These are phyloP conservation scores for Manduca sexta DNA, from an alignment of 1,140 invertebrate species.

Conservation along the genomic window DNA sequence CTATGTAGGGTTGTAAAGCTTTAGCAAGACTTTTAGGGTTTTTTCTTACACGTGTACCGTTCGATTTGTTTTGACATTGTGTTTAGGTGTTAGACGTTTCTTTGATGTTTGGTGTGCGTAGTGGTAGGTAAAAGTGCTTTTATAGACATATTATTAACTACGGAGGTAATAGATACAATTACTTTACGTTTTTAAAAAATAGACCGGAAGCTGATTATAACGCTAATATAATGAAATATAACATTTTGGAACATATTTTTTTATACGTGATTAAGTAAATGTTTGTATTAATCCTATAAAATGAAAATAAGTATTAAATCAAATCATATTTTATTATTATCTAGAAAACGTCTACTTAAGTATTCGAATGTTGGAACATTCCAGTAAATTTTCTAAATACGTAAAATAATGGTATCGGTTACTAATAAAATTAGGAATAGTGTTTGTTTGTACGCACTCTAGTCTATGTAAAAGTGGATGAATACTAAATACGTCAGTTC, in stretches of 20 bases:
- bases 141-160: slow-evolving; percentile 32
- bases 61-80: slow-evolving; percentile 12
- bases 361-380: too few species aligned
- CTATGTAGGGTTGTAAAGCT: slow-evolving; percentile 47
- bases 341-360: too few species aligned
- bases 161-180: slow-evolving; percentile 1
- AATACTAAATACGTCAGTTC: slow-evolving; percentile 7
- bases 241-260: too few species aligned
- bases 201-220: neutral
- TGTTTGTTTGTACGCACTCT: too few species aligned
- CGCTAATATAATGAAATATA: too few species aligned
- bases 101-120: slow-evolving; percentile 67
- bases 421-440: too few species aligned
- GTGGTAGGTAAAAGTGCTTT: slow-evolving; percentile 58
- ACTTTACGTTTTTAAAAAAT: neutral
- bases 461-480: neutral
- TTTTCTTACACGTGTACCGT: slow-evolving; percentile 37
- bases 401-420: too few species aligned
- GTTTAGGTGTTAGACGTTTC: slow-evolving; percentile 36
- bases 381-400: too few species aligned
- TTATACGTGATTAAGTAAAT: too few species aligned
- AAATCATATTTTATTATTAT: too few species aligned
- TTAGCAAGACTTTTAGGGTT: slow-evolving; percentile 46
- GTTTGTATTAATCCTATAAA: too few species aligned
- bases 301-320: too few species aligned